These are phyloP conservation scores for Lasioglossum albipes DNA, from an alignment of 1,140 invertebrate genomes.

Conservation along the genomic window DNA sequence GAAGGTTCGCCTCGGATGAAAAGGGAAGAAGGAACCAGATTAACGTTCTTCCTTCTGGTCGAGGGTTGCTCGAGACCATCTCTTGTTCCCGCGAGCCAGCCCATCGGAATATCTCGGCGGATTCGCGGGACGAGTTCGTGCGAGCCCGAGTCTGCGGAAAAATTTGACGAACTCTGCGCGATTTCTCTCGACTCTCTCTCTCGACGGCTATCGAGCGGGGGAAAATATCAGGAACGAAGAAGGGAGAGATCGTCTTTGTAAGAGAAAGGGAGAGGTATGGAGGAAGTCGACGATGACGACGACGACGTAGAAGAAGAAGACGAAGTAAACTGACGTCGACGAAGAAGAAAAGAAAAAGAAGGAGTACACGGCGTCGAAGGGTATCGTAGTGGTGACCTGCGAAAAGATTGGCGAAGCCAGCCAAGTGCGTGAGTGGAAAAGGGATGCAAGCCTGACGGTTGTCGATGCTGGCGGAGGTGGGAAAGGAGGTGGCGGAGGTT, in stretches of 20 bases:
- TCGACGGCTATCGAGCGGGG: slow-evolving; percentile 1
- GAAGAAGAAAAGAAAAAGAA: background rate
- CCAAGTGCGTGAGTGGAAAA: slow-evolving; percentile 51
- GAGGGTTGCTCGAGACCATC: too few relatives aligned
- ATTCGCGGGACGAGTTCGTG: background rate
- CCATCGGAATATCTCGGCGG: background rate
- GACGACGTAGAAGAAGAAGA: background rate
- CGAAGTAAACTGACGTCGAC: background rate
- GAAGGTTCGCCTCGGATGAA: too few relatives aligned
- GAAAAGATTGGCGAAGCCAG: slow-evolving; percentile 55
- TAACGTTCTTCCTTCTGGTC: too few relatives aligned
- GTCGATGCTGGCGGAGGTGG: slow-evolving; percentile 53
- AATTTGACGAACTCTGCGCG: slow-evolving; percentile 42
- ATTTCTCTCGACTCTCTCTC: slow-evolving; percentile 6
- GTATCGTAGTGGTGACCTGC: slow-evolving; percentile 44
- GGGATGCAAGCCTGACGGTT: slow-evolving; percentile 50
- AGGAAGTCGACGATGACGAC: background rate
- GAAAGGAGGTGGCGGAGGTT: slow-evolving; percentile 64
- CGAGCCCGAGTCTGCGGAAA: slow-evolving; percentile 29
- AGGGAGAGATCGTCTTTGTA: background rate
- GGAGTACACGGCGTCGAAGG: slow-evolving; percentile 21
- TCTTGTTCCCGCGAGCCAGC: background rate
- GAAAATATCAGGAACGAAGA: background rate
- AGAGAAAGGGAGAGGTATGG: background rate
- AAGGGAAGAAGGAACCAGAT: too few relatives aligned